Evolutionary conservation across 2,888 invertebrate species (phyloP).

Genomic region (Syrphus vitripennis): DNA sequence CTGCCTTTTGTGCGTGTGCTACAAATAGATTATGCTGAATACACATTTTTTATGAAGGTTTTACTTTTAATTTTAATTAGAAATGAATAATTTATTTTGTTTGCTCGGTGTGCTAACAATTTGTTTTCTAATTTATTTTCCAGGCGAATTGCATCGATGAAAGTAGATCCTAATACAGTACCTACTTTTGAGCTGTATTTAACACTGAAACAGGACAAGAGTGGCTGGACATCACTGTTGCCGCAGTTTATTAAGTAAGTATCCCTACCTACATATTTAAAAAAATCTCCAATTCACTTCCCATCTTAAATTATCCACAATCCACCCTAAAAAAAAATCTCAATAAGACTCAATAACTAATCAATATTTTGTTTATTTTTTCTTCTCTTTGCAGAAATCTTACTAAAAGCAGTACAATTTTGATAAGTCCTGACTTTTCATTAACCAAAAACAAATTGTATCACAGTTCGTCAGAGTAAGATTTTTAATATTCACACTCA

Average conservation of each 20-base stretch:
- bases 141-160: slow-evolving; percentile 90
- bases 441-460: slow-evolving; percentile 96
- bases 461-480: slow-evolving; percentile 85
- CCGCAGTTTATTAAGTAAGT: slow-evolving; percentile 96
- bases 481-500: slow-evolving; percentile 63
- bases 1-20: slow-evolving; percentile 50
- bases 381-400: slow-evolving; percentile 86
- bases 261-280: too few species aligned
- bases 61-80: slow-evolving; percentile 10
- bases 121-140: slow-evolving; percentile 47
- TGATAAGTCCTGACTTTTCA: slow-evolving; percentile 93
- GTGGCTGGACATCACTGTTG: slow-evolving; percentile 92
- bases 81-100: background rate
- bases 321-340: too few species aligned
- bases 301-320: background rate
- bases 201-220: slow-evolving; percentile 92
- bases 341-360: slow-evolving; percentile 23
- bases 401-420: slow-evolving; percentile 92
- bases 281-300: background rate
- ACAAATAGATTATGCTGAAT: slow-evolving; percentile 42
- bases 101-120: slow-evolving; percentile 9
- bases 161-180: slow-evolving; percentile 92
- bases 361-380: slow-evolving; percentile 35
- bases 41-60: slow-evolving; percentile 24
- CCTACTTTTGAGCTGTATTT: slow-evolving; percentile 95